Percentiles rank a stretch among this genome's conserved stretches.
phyloP scores from a whole-genome alignment of 2,888 invertebrate species.

The Trachelus tabidus region DNA sequence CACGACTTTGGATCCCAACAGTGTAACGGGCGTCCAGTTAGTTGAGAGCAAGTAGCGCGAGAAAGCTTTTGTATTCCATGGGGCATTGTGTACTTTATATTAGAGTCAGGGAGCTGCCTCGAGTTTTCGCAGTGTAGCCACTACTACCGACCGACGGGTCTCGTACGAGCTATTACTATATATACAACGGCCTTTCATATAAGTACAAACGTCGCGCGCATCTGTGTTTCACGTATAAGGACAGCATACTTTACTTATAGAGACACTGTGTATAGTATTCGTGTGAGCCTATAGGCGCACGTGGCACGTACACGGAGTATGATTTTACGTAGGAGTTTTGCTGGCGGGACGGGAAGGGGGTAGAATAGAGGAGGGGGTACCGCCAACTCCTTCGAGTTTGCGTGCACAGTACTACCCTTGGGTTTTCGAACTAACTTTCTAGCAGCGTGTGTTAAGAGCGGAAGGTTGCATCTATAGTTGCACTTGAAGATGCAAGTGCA shows the following conservation, averaged over 20 bases:
- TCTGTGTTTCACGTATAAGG: not conserved
- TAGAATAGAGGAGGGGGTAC: no score
- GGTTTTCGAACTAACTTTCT: not conserved
- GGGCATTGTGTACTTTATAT: slow-evolving; percentile 35
- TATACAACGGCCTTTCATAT: not conserved
- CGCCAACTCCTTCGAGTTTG: not conserved
- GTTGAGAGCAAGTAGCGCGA: slow-evolving; percentile 30
- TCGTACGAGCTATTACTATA: not conserved
- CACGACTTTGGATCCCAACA: not conserved
- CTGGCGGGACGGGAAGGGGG: not conserved
- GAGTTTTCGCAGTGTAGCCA: not conserved
- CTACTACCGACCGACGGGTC: not conserved
- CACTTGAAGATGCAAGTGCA: not conserved
- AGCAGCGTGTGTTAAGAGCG: not conserved
- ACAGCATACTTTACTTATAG: not conserved
- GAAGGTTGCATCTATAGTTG: not conserved
- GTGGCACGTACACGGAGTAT: not conserved
- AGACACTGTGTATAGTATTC: not conserved
- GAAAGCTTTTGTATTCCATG: slow-evolving; percentile 33
- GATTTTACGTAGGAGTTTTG: not conserved
- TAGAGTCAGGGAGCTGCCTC: slow-evolving; percentile 17
- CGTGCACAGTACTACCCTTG: not conserved
- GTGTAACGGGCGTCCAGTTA: slow-evolving; percentile 25
- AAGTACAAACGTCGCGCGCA: not conserved
- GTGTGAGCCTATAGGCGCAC: not conserved